Evolutionary conservation across 2,888 invertebrate species (phyloP), one percentile per base, ranked within the genome.

Genomic region (Frankliniella fusca): DNA sequence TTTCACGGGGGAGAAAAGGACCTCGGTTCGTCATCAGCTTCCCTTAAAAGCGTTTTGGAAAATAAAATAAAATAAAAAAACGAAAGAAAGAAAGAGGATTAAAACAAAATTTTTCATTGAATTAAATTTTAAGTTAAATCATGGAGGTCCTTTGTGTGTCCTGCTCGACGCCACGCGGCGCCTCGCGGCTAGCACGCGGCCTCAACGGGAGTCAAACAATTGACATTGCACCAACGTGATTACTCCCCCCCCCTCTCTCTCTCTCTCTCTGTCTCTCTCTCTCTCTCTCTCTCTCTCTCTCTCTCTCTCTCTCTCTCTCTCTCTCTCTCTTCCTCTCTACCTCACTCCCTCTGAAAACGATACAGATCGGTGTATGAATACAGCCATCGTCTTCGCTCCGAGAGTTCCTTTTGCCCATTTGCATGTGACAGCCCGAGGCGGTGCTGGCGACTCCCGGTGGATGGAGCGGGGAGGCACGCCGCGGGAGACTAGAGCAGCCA

Each of bases 281-380:
- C 54, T 54, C 54, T 54, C 54, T 54, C 54, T 54, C 54, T 54
- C 54, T 54, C 54, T 54, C 54, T 54, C 54, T 54, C 54, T 54
- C 54, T 54, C 54, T 54, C 54, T 54, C 54, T 54, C 54, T 54
- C 54, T 54, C 54, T 54, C 54, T 54, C 54, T 54, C 54, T 54
- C 54, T 54, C 54, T 54, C 54, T 54, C 54, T 54, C 54, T 54
- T 18, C 18, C 54, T 54, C 54, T 54, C 54, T 54, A 11, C 15
- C 54, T 54, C 54, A 15, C 54, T 54, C 54, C 15, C 12, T 54
- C 20, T 54, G 54, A 54, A 54, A 54, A 54, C 20, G 54, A 54
- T 54, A 54, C 54, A 9, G 54, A 54, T 54, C 54, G 54, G 2
- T 38, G 38, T 38, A 38, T 38, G 38, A 54, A 20, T 54, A 20